Evolutionary conservation across 1,140 invertebrate genomes (phyloP).

Genomic region (Eciton burchellii): DNA sequence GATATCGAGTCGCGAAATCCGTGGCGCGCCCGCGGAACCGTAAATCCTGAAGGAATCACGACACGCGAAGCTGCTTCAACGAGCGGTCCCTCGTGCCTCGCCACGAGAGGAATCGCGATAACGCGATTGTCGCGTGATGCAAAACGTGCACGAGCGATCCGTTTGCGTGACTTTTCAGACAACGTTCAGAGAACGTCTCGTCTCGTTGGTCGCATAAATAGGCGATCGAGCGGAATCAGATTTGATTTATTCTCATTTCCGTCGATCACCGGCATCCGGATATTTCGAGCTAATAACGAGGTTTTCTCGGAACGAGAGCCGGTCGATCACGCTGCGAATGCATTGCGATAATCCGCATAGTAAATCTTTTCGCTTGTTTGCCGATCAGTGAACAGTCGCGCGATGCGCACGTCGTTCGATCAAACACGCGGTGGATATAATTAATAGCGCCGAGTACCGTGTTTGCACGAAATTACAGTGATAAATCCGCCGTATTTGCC

Average conservation of each 20-base stretch:
- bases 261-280: not conserved
- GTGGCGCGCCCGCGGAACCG: not conserved
- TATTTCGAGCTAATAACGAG: constrained; percentile 15
- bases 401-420: constrained; percentile 39
- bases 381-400: constrained; percentile 37
- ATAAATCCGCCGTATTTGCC: constrained; percentile 59
- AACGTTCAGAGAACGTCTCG: not conserved
- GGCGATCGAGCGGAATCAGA: constrained; percentile 25
- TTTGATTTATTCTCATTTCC: constrained; percentile 7
- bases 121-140: not conserved
- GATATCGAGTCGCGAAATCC: constrained; percentile 12
- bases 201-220: not conserved
- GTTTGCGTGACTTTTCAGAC: not conserved
- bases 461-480: constrained; percentile 62
- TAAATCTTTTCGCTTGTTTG: constrained; percentile 57
- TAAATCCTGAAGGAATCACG: not conserved
- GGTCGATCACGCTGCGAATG: constrained; percentile 6
- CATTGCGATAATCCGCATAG: constrained; percentile 38
- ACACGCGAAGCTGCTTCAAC: not conserved
- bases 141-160: not conserved
- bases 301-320: constrained; percentile 1
- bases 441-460: constrained; percentile 52
- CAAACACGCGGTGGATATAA: constrained; percentile 53
- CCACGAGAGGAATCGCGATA: not conserved
- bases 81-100: not conserved